These are phyloP conservation scores for Eurytoma adleriae DNA, from an alignment of 2,888 invertebrate genomes.

Conservation along the genomic window DNA sequence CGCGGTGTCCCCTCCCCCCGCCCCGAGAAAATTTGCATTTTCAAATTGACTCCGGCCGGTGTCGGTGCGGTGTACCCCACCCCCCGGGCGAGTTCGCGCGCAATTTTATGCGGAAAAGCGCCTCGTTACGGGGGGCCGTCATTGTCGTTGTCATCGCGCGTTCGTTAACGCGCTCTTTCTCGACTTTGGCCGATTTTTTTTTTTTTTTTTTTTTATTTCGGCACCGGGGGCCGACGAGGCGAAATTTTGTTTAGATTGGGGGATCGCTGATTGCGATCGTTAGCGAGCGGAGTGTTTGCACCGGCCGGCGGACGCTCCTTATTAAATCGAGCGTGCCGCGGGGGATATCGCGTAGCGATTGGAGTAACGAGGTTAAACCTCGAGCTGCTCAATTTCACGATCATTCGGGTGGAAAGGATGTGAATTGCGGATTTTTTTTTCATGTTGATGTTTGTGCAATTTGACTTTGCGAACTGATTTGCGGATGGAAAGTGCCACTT, in stretches of 20 bases:
- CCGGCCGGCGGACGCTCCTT: slow-evolving; percentile 26
- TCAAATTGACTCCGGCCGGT: slow-evolving; percentile 75
- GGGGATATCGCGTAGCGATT: slow-evolving; percentile 14
- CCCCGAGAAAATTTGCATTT: slow-evolving; percentile 74
- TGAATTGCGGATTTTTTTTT: not conserved
- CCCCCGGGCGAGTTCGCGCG: not conserved
- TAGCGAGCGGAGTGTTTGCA: slow-evolving; percentile 46
- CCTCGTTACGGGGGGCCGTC: slow-evolving; percentile 60
- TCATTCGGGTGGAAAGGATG: not conserved
- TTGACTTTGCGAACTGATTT: too few species aligned
- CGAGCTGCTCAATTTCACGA: slow-evolving; percentile 10
- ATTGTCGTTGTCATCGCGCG: slow-evolving; percentile 68
- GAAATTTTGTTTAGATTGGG: slow-evolving; percentile 14
- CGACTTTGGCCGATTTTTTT: slow-evolving; percentile 2
- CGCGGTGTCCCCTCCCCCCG: slow-evolving; percentile 24
- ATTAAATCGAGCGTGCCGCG: slow-evolving; percentile 51
- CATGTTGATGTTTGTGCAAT: too few species aligned
- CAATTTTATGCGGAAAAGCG: too few species aligned
- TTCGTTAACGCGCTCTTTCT: slow-evolving; percentile 62
- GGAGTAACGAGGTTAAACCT: not conserved
- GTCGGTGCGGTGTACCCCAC: slow-evolving; percentile 59
- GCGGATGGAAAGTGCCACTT: too few species aligned
- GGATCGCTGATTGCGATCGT: slow-evolving; percentile 54
- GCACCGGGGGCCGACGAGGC: not conserved
- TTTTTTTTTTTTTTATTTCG: slow-evolving; percentile 5